These are phyloP conservation scores for Poeciliopsis infans DNA, from an alignment of 2,797 vertebrate genomes.

Conservation along the genomic window DNA sequence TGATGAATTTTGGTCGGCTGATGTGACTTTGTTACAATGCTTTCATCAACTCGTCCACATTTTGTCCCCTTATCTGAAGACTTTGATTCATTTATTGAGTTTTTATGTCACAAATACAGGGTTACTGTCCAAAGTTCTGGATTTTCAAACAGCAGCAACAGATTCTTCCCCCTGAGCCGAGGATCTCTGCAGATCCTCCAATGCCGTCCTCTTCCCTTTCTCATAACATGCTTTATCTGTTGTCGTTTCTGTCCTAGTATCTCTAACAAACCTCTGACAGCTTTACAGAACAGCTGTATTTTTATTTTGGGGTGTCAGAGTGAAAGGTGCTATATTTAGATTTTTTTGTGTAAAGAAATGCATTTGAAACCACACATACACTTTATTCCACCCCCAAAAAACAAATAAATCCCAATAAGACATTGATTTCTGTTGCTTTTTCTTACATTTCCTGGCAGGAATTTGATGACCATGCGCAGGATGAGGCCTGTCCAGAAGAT, in stretches of 20 bases:
- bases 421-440: not conserved
- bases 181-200: not conserved
- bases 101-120: not conserved
- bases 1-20: not conserved
- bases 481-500: constrained; percentile 95
- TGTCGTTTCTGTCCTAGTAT: not conserved
- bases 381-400: not conserved
- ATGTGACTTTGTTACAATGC: not conserved
- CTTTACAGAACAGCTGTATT: not conserved
- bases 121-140: not conserved
- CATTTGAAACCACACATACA: not conserved
- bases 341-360: not conserved
- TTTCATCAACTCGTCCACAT: too few species aligned
- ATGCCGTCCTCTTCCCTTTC: not conserved
- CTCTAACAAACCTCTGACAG: not conserved
- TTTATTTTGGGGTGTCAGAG: not conserved
- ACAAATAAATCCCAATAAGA: not conserved
- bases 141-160: not conserved
- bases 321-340: not conserved
- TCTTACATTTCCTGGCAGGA: constrained; percentile 91
- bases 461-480: constrained; percentile 93
- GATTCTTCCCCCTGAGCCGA: not conserved
- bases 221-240: not conserved
- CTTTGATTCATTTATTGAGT: not conserved
- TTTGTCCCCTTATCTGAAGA: not conserved